Conservation (phyloP, 1,140 invertebrate genomes). For the Drosophila erecta region DNA sequence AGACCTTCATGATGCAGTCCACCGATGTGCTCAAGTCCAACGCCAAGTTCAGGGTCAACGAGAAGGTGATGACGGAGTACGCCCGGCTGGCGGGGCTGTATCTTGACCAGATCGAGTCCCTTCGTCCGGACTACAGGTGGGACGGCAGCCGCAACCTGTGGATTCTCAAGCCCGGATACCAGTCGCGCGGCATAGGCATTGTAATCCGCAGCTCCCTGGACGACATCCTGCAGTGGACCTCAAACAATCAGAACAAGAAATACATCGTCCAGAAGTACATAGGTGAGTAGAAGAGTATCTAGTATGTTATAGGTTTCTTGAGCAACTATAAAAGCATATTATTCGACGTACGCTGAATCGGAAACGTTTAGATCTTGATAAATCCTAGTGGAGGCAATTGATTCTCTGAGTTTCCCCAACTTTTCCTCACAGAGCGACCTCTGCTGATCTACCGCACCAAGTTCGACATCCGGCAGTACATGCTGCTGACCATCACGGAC, state of each 20-base stretch:
- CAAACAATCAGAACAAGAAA: constrained; percentile 87
- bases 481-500: constrained; percentile 92
- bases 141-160: constrained; percentile 95
- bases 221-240: constrained; percentile 88
- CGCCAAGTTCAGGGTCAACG: constrained; percentile 84
- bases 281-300: constrained; percentile 86
- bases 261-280: constrained; percentile 97
- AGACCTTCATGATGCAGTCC: constrained; percentile 87
- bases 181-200: constrained; percentile 95
- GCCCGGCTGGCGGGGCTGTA: constrained; percentile 86
- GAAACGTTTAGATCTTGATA: too few relatives aligned
- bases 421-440: constrained; percentile 88
- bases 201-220: constrained; percentile 85
- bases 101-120: constrained; percentile 88
- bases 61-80: constrained; percentile 85
- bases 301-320: too few relatives aligned
- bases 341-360: too few relatives aligned
- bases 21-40: constrained; percentile 85
- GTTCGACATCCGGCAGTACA: constrained; percentile 96
- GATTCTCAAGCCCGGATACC: constrained; percentile 96
- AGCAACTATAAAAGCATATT: too few relatives aligned
- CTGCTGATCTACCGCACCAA: constrained; percentile 95
- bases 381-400: too few relatives aligned
- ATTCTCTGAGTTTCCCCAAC: not conserved
- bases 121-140: constrained; percentile 83